A percentile compares a stretch with the other conserved stretches of the same genome.
phyloP scores from a whole-genome alignment of 1,140 invertebrate genomes.

The Polypedilum pembai region DNA sequence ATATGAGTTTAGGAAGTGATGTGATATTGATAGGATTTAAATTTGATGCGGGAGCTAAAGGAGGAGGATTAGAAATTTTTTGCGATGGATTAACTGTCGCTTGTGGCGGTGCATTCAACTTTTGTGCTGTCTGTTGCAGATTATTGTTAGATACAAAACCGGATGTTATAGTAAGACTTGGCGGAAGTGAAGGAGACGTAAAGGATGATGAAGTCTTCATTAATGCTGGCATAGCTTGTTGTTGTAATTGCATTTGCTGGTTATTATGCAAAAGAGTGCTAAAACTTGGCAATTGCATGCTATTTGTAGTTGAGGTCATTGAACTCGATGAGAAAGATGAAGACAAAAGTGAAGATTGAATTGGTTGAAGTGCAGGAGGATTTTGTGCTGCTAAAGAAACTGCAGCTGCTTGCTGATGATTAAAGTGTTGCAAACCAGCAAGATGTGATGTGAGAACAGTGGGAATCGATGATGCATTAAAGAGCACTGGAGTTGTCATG shows the following conservation, averaged over 20 bases:
- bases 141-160: slow-evolving; percentile 22
- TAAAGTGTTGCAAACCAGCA: not conserved
- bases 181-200: not conserved
- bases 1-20: not conserved
- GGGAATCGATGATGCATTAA: slow-evolving; percentile 38
- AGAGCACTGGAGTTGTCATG: slow-evolving; percentile 40
- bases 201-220: not conserved
- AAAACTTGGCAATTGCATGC: slow-evolving; percentile 34
- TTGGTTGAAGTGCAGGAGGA: slow-evolving; percentile 36
- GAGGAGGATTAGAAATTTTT: slow-evolving; percentile 2
- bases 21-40: not conserved
- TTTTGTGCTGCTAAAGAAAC: slow-evolving; percentile 35
- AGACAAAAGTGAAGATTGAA: slow-evolving; percentile 31
- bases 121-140: too few species aligned
- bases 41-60: slow-evolving; percentile 27
- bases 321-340: not conserved
- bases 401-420: slow-evolving; percentile 34
- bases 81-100: slow-evolving; percentile 26
- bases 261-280: slow-evolving; percentile 39
- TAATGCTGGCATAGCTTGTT: not conserved
- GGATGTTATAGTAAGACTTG: slow-evolving; percentile 12
- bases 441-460: slow-evolving; percentile 32
- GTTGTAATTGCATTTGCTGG: not conserved
- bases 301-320: not conserved
- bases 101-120: not conserved